A percentile compares a stretch with the other conserved stretches of the same genome.
phyloP scores from a whole-genome alignment of 2,113 vertebrate genomes.

The Anser cygnoides region DNA sequence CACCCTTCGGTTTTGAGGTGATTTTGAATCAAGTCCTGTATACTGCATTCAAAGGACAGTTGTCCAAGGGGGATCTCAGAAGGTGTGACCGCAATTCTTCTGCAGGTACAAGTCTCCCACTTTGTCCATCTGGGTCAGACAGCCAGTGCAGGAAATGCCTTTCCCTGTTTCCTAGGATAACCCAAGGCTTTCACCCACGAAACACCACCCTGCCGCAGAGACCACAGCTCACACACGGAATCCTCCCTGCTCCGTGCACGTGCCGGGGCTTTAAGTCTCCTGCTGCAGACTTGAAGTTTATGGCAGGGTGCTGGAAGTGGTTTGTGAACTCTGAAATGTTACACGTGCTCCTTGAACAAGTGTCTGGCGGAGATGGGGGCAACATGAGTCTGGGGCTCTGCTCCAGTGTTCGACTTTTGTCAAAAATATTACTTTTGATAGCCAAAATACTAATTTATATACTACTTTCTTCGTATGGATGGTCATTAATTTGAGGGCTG shows the following conservation, averaged over 20 bases:
- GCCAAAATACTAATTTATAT: not conserved
- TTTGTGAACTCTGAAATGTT: not conserved
- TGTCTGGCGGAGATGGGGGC: accelerated
- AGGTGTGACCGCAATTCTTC: not conserved
- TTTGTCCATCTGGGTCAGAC: not conserved
- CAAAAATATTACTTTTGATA: not conserved
- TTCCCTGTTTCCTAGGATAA: not conserved
- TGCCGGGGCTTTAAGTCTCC: not conserved
- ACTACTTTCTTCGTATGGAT: not conserved
- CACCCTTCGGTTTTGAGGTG: not conserved
- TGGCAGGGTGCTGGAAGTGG: not conserved
- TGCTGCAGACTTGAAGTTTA: not conserved
- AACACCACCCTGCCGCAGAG: not conserved
- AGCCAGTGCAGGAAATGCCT: not conserved
- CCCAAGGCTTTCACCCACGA: not conserved
- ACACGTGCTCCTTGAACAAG: not conserved
- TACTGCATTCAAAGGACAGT: not conserved
- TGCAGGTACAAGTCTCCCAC: not conserved
- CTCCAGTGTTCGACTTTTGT: not conserved
- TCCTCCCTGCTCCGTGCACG: accelerated
- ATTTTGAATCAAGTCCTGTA: not conserved
- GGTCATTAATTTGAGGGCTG: not conserved
- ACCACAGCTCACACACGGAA: not conserved
- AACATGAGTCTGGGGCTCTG: not conserved
- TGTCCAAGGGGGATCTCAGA: not conserved